phyloP scores from a whole-genome alignment of 2,888 invertebrate species.

The Cybosia mesomella region DNA sequence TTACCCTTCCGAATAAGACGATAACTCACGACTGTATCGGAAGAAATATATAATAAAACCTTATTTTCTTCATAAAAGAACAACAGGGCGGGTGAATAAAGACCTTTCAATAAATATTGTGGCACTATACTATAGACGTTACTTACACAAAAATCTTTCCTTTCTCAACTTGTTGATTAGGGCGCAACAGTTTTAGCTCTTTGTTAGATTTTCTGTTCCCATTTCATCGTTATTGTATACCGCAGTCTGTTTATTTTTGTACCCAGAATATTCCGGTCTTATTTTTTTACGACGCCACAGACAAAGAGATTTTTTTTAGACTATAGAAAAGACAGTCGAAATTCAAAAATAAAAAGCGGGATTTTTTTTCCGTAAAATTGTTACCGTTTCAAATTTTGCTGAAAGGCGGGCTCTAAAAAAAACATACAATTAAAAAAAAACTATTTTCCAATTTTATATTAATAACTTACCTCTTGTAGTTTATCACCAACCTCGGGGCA shows the following conservation, averaged over 20 bases:
- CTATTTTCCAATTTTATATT: neutral
- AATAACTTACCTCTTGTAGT: constrained; percentile 41
- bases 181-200: constrained; percentile 70
- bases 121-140: constrained; percentile 16
- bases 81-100: constrained; percentile 10
- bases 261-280: neutral
- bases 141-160: constrained; percentile 24
- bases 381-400: neutral
- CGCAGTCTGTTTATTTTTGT: constrained; percentile 3
- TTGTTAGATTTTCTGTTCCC: constrained; percentile 50
- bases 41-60: neutral
- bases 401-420: constrained; percentile 18
- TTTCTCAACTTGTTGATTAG: constrained; percentile 74
- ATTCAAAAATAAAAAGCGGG: neutral
- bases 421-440: neutral
- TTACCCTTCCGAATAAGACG: neutral
- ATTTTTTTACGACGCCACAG: neutral
- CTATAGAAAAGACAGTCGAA: neutral
- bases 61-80: neutral
- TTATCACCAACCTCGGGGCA: constrained; percentile 29
- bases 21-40: constrained; percentile 1
- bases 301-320: too few species aligned
- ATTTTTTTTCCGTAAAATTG: constrained; percentile 6
- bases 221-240: constrained; percentile 18
- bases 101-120: constrained; percentile 18